Evolutionary conservation across 2,888 invertebrate species (phyloP).

Genomic region (Antitype chi): DNA sequence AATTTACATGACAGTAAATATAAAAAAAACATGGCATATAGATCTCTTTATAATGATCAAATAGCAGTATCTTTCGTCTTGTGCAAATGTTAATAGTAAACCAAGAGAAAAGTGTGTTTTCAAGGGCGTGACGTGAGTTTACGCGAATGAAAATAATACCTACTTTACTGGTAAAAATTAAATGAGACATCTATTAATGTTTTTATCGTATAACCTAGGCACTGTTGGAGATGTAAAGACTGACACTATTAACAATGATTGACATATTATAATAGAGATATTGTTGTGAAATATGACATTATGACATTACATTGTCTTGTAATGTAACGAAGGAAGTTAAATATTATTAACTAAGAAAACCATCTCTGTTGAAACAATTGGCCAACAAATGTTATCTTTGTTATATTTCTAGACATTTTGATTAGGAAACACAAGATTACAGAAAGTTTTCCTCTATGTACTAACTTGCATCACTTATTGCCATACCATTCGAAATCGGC

Average conservation of each 20-base stretch:
- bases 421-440: not conserved
- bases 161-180: not conserved
- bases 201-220: not conserved
- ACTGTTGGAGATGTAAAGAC: not conserved
- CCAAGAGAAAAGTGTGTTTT: slow-evolving; percentile 17
- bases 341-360: not conserved
- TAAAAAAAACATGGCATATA: not conserved
- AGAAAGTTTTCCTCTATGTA: not conserved
- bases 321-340: not conserved
- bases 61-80: not conserved
- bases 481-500: not conserved
- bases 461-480: not conserved
- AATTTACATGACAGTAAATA: slow-evolving; percentile 6
- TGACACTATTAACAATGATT: slow-evolving; percentile 1
- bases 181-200: not conserved
- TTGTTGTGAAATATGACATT: not conserved
- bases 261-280: slow-evolving; percentile 8
- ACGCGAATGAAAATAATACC: not conserved
- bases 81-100: slow-evolving; percentile 12
- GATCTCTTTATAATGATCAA: not conserved
- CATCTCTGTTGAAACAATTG: not conserved
- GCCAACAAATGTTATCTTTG: not conserved
- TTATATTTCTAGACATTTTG: not conserved
- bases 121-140: slow-evolving; percentile 1
- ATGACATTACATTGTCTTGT: not conserved